Percentiles rank a stretch among this genome's conserved stretches.
Conservation (phyloP, 2,113 vertebrate genomes). For the Dendropsophus ebraccatus region DNA sequence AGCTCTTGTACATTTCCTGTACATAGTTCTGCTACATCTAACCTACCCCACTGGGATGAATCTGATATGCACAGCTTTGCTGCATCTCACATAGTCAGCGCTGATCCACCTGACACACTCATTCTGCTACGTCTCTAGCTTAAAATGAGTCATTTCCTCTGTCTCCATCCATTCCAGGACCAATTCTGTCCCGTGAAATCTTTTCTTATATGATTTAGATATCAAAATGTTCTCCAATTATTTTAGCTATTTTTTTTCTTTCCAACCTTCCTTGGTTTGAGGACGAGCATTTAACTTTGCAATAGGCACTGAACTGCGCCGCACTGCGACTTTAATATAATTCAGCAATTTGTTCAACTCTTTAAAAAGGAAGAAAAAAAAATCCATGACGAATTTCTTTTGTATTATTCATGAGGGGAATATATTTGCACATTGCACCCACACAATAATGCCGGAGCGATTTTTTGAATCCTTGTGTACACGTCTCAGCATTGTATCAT, state of each 20-base stretch:
- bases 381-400: slow-evolving; percentile 25
- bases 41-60: too few relatives aligned
- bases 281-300: background rate
- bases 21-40: too few relatives aligned
- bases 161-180: background rate
- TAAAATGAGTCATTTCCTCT: background rate
- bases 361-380: background rate
- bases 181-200: background rate
- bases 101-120: too few relatives aligned
- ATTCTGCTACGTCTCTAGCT: too few relatives aligned
- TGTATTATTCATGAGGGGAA: slow-evolving; percentile 42
- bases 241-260: background rate
- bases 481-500: slow-evolving; percentile 63
- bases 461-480: slow-evolving; percentile 61
- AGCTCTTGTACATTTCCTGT: too few relatives aligned
- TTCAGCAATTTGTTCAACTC: slow-evolving; percentile 32
- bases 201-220: background rate
- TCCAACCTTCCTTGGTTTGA: background rate
- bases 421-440: slow-evolving; percentile 59
- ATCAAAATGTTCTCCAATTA: background rate
- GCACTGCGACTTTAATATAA: background rate
- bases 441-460: slow-evolving; percentile 65
- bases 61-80: too few relatives aligned
- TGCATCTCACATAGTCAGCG: too few relatives aligned
- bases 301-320: background rate